Evolutionary conservation across 1,140 invertebrate species (phyloP).

Genomic region (Lerema accius): DNA sequence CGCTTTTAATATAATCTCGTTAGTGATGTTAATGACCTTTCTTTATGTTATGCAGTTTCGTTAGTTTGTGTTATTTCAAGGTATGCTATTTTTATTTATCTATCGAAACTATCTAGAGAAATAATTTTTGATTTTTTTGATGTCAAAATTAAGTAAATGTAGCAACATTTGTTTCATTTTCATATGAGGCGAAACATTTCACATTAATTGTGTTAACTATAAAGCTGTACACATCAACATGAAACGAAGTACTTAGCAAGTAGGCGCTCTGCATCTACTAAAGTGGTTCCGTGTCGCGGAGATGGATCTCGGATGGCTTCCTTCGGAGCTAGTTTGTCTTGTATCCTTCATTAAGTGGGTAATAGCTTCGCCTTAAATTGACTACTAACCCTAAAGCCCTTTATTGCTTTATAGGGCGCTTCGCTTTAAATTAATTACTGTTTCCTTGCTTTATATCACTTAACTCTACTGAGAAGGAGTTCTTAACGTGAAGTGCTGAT

Average conservation of each 20-base stretch:
- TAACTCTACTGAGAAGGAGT: not conserved
- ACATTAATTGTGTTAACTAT: conserved; percentile 53
- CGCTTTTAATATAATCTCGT: conserved; percentile 70
- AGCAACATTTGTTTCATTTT: too few species aligned
- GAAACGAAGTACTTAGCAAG: conserved; percentile 54
- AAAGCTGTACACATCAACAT: conserved; percentile 47
- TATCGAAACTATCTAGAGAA: too few species aligned
- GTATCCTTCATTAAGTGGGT: conserved; percentile 53
- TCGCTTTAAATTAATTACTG: conserved; percentile 43
- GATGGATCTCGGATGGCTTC: conserved; percentile 51
- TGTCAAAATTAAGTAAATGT: too few species aligned
- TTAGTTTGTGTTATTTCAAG: conserved; percentile 41
- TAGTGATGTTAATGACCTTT: conserved; percentile 73
- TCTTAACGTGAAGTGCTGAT: too few species aligned
- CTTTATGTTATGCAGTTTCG: conserved; percentile 52
- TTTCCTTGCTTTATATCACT: conserved; percentile 20
- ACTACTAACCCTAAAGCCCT: conserved; percentile 35
- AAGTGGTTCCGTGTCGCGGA: conserved; percentile 50
- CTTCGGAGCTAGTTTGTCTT: conserved; percentile 52
- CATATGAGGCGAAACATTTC: too few species aligned
- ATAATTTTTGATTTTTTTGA: too few species aligned
- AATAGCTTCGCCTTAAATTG: conserved; percentile 45
- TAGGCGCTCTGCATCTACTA: conserved; percentile 44
- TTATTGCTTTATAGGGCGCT: conserved; percentile 32
- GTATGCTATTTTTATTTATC: conserved; percentile 45